Evolutionary conservation across 1,140 invertebrate genomes (phyloP).

Genomic region (Hyposmocoma kahamanoa): DNA sequence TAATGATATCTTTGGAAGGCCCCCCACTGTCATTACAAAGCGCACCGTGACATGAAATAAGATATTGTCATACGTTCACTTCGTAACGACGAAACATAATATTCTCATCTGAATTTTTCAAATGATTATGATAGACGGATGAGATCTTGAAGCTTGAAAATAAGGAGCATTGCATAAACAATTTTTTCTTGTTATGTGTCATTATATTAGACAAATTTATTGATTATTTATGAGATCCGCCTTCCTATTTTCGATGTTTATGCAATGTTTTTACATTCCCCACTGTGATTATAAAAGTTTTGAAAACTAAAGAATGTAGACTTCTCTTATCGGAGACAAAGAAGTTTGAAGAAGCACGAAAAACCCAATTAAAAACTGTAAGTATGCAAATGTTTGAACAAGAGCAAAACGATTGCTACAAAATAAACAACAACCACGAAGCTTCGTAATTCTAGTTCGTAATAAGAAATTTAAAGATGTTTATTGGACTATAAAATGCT

Average conservation of each 20-base stretch:
- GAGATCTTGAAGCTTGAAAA: too few species aligned
- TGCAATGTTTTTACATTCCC: too few species aligned
- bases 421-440: constrained; percentile 63
- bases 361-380: constrained; percentile 69
- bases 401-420: constrained; percentile 60
- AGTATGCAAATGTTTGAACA: constrained; percentile 60
- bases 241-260: too few species aligned
- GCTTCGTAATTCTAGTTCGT: constrained; percentile 62
- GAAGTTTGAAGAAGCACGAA: constrained; percentile 57
- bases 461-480: constrained; percentile 71
- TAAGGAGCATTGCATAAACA: too few species aligned
- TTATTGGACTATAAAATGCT: too few species aligned
- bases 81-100: constrained; percentile 27
- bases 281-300: not conserved
- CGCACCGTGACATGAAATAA: constrained; percentile 49
- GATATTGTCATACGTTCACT: constrained; percentile 38
- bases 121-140: too few species aligned
- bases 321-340: constrained; percentile 29
- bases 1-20: constrained; percentile 59
- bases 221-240: too few species aligned
- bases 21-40: constrained; percentile 60
- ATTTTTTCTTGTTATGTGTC: too few species aligned
- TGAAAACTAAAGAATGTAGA: not conserved
- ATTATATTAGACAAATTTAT: too few species aligned
- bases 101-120: constrained; percentile 3